Evolutionary conservation across 2,888 invertebrate genomes (phyloP).

Genomic region (Nymphalis urticae): DNA sequence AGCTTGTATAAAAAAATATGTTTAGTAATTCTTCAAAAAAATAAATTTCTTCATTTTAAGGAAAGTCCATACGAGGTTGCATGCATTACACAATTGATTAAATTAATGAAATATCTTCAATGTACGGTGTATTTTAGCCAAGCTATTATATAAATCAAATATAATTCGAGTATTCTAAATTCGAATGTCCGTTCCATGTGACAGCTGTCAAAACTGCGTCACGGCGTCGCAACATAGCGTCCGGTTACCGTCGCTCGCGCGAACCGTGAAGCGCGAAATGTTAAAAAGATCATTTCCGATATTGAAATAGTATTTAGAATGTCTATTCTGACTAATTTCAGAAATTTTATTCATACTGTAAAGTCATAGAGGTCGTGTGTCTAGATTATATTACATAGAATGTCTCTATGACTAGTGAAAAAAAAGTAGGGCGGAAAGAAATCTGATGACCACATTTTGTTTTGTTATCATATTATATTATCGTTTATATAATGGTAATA

Average conservation of each 20-base stretch:
- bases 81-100: too few species aligned
- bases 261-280: constrained; percentile 70
- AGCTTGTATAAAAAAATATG: too few species aligned
- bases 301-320: constrained; percentile 59
- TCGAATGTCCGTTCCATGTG: constrained; percentile 72
- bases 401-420: not conserved
- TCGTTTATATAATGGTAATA: too few species aligned
- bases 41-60: too few species aligned
- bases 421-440: not conserved
- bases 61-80: too few species aligned
- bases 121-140: not conserved
- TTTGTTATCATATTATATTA: not conserved
- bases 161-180: constrained; percentile 72
- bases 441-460: not conserved
- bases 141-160: constrained; percentile 45
- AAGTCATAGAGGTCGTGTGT: constrained; percentile 11
- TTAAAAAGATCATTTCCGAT: constrained; percentile 72
- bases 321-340: constrained; percentile 14
- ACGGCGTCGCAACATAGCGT: constrained; percentile 73
- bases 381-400: constrained; percentile 6
- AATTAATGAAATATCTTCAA: not conserved
- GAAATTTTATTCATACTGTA: constrained; percentile 5
- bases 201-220: constrained; percentile 79
- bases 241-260: constrained; percentile 75
- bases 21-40: too few species aligned